Evolutionary conservation across 23 tunicate genomes (phyloP).

Genomic region (Corella eumyota): DNA sequence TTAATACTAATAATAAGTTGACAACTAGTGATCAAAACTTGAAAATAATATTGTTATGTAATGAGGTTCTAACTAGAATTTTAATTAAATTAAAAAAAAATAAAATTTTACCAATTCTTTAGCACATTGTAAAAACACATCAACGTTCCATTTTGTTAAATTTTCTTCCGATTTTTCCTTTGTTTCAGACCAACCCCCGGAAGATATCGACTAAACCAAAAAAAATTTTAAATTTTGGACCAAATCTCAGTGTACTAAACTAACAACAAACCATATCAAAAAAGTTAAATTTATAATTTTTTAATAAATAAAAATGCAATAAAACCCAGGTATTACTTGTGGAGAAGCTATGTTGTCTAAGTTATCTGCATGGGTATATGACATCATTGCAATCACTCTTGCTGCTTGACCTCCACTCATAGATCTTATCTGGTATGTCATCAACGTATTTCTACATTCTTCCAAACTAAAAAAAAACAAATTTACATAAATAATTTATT

Average conservation of each 20-base stretch:
- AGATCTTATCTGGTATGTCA: conserved; percentile 16
- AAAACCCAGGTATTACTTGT: conserved; percentile 19
- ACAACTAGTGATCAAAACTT: no score
- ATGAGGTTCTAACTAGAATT: no score
- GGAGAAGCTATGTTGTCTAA: conserved; percentile 49
- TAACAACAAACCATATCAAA: no score
- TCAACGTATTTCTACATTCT: conserved; percentile 51
- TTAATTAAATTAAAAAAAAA: no score
- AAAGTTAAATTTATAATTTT: no score
- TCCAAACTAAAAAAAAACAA: conserved; percentile 30
- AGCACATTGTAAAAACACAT: conserved; percentile 44
- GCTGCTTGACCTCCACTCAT: conserved; percentile 39
- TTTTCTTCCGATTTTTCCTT: conserved; percentile 56
- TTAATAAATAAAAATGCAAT: no score
- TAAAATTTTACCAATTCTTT: conserved; percentile 73
- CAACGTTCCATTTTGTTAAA: conserved; percentile 49
- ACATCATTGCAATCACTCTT: conserved; percentile 63
- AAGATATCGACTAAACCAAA: conserved; percentile 25
- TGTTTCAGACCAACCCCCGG: conserved; percentile 44
- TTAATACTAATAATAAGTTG: no score
- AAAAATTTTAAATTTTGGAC: background rate
- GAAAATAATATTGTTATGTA: no score
- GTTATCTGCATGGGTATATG: conserved; percentile 19
- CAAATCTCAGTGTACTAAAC: no score
- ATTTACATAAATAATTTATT: no score